These are phyloP conservation scores for Drosophila willistoni DNA, from an alignment of 1,140 invertebrate genomes.

Conservation along the genomic window DNA sequence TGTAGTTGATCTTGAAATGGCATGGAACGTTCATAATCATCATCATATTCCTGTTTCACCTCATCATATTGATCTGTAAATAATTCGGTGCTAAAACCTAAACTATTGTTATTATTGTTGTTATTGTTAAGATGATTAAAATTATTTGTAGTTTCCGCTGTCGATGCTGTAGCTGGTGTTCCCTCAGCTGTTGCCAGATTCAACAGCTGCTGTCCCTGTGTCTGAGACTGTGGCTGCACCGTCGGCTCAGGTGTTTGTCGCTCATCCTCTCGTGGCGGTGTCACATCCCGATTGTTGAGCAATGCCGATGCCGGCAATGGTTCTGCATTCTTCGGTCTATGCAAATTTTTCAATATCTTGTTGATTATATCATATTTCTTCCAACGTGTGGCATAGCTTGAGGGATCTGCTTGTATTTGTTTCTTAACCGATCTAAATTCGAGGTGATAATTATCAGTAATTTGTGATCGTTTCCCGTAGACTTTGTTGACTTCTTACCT, in stretches of 20 bases:
- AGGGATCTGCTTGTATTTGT: conserved; percentile 54
- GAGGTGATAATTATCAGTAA: neutral
- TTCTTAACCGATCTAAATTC: conserved; percentile 66
- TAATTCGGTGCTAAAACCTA: conserved; percentile 70
- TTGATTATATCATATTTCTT: conserved; percentile 76
- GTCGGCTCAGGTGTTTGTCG: conserved; percentile 8
- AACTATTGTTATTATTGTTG: conserved; percentile 44
- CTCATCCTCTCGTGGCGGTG: conserved; percentile 60
- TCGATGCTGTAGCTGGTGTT: conserved; percentile 15
- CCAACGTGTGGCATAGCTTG: conserved; percentile 61
- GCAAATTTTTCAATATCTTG: conserved; percentile 71
- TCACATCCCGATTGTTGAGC: conserved; percentile 72
- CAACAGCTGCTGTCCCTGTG: conserved; percentile 17
- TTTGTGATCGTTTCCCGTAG: neutral
- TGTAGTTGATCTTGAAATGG: conserved; percentile 68
- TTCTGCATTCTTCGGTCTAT: conserved; percentile 74
- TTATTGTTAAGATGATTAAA: conserved; percentile 39
- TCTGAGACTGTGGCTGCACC: conserved; percentile 27
- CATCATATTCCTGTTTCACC: conserved; percentile 69
- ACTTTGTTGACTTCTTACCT: conserved; percentile 39
- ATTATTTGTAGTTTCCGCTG: conserved; percentile 26
- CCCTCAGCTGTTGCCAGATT: conserved; percentile 28
- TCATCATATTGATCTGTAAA: conserved; percentile 76
- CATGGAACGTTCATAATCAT: conserved; percentile 65
- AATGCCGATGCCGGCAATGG: conserved; percentile 68